phyloP scores from a whole-genome alignment of 2,797 vertebrate genomes.

The Acanthopagrus latus region DNA sequence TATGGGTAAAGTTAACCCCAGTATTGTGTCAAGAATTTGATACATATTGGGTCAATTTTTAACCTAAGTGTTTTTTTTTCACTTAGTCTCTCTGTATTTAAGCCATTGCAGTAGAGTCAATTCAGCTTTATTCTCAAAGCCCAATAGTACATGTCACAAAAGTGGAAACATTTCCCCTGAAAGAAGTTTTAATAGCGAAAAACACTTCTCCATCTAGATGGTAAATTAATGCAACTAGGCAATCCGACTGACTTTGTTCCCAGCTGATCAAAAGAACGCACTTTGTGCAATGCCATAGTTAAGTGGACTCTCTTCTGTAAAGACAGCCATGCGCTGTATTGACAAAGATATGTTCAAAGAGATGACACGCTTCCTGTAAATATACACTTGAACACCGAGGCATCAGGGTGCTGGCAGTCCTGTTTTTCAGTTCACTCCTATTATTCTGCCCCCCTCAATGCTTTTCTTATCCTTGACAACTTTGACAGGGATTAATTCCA shows the following conservation, averaged over 20 bases:
- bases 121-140: not conserved
- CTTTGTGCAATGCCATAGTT: slow-evolving; percentile 6
- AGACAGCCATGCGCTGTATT: not conserved
- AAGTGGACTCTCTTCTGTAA: slow-evolving; percentile 8
- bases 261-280: slow-evolving; percentile 21
- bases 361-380: slow-evolving; percentile 7
- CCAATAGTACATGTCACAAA: not conserved
- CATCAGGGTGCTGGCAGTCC: not conserved
- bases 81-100: not conserved
- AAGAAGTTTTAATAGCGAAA: not conserved
- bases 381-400: not conserved
- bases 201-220: not conserved
- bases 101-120: not conserved
- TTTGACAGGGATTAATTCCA: not conserved
- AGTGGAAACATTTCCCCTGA: not conserved
- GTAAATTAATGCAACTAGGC: not conserved
- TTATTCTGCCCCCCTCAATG: not conserved
- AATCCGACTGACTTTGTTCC: slow-evolving; percentile 9
- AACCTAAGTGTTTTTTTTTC: not conserved
- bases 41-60: not conserved
- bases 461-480: not conserved
- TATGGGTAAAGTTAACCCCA: not conserved
- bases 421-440: not conserved
- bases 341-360: slow-evolving; percentile 10
- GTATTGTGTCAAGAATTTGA: not conserved